Percentiles rank a stretch among this genome's conserved stretches.
These are phyloP conservation scores for Rallus limicola DNA, from an alignment of 2,113 vertebrate genomes.

Conservation along the genomic window DNA sequence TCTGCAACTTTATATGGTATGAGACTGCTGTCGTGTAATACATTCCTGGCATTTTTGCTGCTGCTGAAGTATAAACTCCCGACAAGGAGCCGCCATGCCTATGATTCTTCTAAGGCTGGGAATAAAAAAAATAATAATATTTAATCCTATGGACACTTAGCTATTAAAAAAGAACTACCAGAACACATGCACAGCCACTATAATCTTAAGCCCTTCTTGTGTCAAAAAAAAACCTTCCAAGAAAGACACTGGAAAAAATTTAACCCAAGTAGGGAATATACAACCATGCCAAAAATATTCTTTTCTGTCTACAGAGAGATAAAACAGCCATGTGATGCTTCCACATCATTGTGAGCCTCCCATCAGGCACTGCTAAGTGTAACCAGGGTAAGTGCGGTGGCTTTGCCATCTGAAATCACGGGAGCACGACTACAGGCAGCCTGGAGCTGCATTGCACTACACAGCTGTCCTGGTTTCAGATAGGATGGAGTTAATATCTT, in stretches of 20 bases:
- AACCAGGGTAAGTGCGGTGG: background rate
- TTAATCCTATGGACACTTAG: background rate
- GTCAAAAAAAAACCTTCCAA: background rate
- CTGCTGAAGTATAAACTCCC: background rate
- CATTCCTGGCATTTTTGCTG: constrained; percentile 3
- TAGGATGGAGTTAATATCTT: no score
- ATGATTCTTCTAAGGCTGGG: background rate
- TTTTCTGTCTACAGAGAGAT: background rate
- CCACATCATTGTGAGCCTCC: background rate
- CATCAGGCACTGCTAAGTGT: background rate
- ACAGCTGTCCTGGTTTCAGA: background rate
- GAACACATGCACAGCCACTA: background rate
- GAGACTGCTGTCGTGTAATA: background rate
- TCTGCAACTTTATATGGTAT: background rate
- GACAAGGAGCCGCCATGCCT: background rate
- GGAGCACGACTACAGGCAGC: background rate
- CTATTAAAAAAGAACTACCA: background rate
- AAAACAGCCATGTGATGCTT: background rate
- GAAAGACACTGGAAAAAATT: background rate
- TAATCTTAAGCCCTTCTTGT: background rate
- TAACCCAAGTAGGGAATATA: background rate
- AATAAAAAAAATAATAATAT: background rate
- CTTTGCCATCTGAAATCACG: background rate
- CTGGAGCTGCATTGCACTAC: background rate
- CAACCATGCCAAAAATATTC: background rate